These are phyloP conservation scores for Tapirus indicus DNA, from an alignment of 2,797 vertebrate species.

Conservation along the genomic window DNA sequence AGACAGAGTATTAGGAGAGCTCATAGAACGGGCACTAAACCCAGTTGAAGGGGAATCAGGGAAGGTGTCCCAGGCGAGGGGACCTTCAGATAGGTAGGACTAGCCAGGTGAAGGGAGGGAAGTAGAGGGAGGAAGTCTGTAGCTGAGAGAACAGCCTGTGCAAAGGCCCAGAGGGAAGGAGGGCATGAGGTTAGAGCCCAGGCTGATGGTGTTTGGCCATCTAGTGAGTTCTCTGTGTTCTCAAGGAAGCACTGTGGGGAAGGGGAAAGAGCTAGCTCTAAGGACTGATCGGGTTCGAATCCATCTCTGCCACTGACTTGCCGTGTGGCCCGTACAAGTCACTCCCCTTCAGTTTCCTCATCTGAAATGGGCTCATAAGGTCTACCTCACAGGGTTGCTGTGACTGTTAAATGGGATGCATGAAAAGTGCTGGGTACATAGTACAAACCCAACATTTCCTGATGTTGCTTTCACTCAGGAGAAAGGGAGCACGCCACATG, in stretches of 20 bases:
- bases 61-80: neutral
- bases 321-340: neutral
- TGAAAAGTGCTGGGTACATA: neutral
- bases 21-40: neutral
- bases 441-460: neutral
- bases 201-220: neutral
- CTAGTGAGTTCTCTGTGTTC: neutral
- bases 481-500: neutral
- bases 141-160: neutral
- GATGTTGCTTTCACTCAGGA: neutral
- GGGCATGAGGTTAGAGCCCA: neutral
- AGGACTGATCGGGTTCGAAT: neutral
- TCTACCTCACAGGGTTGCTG: neutral
- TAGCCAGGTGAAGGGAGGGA: neutral
- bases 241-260: neutral
- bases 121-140: neutral
- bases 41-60: neutral
- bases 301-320: neutral
- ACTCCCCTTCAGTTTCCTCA: neutral
- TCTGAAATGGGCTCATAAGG: neutral
- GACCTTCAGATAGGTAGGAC: neutral
- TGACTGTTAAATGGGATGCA: neutral
- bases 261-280: neutral
- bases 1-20: neutral
- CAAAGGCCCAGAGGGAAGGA: neutral